Conservation (phyloP, 2,113 vertebrate species). For the Xenus cinereus region DNA sequence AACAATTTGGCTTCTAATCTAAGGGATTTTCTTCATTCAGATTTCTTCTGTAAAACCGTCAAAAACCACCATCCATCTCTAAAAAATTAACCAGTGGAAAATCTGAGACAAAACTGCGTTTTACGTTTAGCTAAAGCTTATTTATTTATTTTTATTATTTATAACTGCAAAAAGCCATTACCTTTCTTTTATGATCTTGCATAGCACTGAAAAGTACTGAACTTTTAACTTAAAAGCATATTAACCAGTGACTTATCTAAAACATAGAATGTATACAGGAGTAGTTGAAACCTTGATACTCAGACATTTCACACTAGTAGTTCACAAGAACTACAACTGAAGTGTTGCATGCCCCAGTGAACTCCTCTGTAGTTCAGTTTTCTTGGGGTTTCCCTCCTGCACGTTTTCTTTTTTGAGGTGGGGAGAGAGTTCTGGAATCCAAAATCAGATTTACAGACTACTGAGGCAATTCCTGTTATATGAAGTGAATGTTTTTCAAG, state of each 20-base stretch:
- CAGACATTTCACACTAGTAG: background rate
- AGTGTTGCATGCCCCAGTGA: background rate
- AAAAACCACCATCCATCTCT: background rate
- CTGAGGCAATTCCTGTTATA: background rate
- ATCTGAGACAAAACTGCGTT: background rate
- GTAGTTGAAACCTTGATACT: background rate
- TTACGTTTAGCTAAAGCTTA: background rate
- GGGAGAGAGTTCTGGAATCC: background rate
- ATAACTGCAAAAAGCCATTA: background rate
- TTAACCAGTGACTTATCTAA: background rate
- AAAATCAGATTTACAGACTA: background rate
- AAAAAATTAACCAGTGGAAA: background rate
- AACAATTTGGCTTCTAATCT: background rate
- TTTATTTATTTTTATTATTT: background rate
- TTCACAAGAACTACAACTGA: background rate
- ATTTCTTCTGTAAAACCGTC: background rate
- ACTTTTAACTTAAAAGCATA: background rate
- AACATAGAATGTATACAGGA: background rate
- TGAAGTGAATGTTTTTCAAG: background rate
- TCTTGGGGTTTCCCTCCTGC: fast-evolving
- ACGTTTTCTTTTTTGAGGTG: background rate
- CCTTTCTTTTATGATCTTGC: background rate
- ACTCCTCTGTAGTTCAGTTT: background rate
- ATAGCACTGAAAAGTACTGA: background rate
- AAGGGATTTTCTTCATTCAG: background rate